Evolutionary conservation across 2,797 vertebrate species (phyloP), one percentile per base, ranked within the genome.

Genomic region (Ammospiza maritima): DNA sequence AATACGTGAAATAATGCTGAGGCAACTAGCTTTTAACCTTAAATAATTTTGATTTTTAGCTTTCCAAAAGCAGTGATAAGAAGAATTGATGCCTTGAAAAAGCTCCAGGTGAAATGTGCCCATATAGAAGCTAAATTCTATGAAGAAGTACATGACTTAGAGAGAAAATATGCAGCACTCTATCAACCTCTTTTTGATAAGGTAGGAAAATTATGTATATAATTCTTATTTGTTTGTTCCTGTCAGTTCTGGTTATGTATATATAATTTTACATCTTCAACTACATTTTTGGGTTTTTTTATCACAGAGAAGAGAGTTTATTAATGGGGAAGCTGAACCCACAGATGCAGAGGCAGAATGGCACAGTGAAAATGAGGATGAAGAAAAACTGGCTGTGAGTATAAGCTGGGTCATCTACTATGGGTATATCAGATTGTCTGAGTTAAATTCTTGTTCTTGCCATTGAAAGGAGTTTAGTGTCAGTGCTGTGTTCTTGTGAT

Each of bases 41-140:
- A 90, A 84, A 47, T 29, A 58, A 48, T 42, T 90, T 95, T 79
- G 40, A 3, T 18, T 88, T 93, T 53, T 62, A 99, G 99, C 94
- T 98, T 99, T 96, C 99, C 99, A 56, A 99, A 98, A 98, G 98
- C 98, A 13, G 99, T 99, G 80, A 99, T 98, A 96, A 98, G 99
- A 97, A 98, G 99, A 98, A 98, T 99, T 61, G 98, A 99, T 80
- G 99, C 99, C 32, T 94, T 99, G 98, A 99, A 99, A 95, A 98
- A 98, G 94, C 98, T 99, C 48, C 99, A 99, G 97, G 98, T 99
- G 95, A 98, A 99, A 79, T 99, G 99, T 88, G 99, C 99, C 34
- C 98, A 99, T 96, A 99, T 99, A 96, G 99, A 99, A 96, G 99
- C 99, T 65, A 99, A 99, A 96, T 99, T 99, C 98, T 99, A 99